These are phyloP conservation scores for Cataglyphis altisquamis DNA, from an alignment of 2,888 invertebrate species.

Conservation along the genomic window DNA sequence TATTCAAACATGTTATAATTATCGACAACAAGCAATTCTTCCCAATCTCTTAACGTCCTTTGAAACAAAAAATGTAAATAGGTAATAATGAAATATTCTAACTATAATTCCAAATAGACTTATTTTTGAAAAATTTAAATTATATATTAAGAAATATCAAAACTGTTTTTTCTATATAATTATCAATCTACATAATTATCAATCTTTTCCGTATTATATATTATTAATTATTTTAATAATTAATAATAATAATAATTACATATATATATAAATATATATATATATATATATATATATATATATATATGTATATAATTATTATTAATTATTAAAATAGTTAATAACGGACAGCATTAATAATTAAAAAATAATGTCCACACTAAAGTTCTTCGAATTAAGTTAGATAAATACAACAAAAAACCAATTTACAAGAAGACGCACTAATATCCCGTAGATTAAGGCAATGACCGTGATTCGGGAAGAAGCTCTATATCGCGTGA, in stretches of 20 bases:
- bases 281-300: too few species aligned
- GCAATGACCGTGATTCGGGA: background rate
- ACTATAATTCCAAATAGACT: background rate
- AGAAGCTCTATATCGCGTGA: background rate
- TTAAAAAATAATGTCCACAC: background rate
- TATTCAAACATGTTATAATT: background rate
- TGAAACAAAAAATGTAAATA: background rate
- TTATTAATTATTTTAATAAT: background rate
- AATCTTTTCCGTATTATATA: background rate
- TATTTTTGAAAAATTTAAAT: background rate
- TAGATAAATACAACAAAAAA: background rate
- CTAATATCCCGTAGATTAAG: background rate
- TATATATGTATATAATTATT: background rate
- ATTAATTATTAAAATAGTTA: slow-evolving; percentile 5
- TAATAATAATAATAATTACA: background rate
- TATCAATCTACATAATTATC: too few species aligned
- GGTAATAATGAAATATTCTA: background rate
- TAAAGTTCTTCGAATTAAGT: background rate
- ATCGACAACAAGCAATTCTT: background rate
- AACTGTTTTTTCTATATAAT: background rate
- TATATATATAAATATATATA: too few species aligned
- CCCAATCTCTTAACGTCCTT: background rate
- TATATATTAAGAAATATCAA: background rate
- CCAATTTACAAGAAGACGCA: background rate
- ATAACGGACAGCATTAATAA: background rate